Percentiles rank a stretch among this genome's conserved stretches.
Conservation (phyloP, 2,113 vertebrate species). For the Seriola aureovittata region DNA sequence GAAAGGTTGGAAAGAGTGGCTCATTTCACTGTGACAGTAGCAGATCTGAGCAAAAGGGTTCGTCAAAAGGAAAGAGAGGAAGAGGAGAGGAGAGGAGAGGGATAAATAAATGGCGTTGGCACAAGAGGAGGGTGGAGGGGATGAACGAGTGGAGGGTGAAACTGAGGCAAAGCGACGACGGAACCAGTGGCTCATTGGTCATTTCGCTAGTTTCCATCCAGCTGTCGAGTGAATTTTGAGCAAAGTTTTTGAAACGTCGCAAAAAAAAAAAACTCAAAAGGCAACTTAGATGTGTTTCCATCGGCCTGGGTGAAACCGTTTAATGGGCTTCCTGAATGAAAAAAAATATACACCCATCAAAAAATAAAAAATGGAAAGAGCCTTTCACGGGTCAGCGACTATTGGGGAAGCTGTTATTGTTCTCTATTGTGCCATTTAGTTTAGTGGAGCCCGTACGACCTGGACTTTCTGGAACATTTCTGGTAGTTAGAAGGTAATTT, state of each 20-base stretch:
- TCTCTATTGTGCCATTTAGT: constrained; percentile 47
- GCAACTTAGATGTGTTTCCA: constrained; percentile 59
- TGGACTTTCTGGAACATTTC: background rate
- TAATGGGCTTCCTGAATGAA: constrained; percentile 57
- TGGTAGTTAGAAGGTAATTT: background rate
- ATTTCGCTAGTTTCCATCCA: constrained; percentile 54
- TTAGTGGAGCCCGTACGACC: background rate
- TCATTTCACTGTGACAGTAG: constrained; percentile 63
- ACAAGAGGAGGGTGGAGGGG: background rate
- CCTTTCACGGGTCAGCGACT: constrained; percentile 32
- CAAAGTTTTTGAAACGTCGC: constrained; percentile 49
- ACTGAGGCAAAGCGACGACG: constrained; percentile 34
- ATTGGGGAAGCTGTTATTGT: constrained; percentile 44
- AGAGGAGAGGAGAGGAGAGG: constrained; percentile 1
- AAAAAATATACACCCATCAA: constrained; percentile 26
- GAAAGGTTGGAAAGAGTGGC: constrained; percentile 68
- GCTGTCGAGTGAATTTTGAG: constrained; percentile 54
- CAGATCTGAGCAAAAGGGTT: constrained; percentile 27
- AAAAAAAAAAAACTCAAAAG: constrained; percentile 38
- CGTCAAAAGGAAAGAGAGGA: constrained; percentile 38
- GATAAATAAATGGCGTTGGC: constrained; percentile 27
- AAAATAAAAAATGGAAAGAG: constrained; percentile 44
- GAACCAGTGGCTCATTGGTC: constrained; percentile 52
- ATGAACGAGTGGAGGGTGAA: constrained; percentile 20
- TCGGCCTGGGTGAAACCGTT: constrained; percentile 38